Evolutionary conservation across 2,888 invertebrate genomes (phyloP).

Genomic region (Dendrolimus pini): DNA sequence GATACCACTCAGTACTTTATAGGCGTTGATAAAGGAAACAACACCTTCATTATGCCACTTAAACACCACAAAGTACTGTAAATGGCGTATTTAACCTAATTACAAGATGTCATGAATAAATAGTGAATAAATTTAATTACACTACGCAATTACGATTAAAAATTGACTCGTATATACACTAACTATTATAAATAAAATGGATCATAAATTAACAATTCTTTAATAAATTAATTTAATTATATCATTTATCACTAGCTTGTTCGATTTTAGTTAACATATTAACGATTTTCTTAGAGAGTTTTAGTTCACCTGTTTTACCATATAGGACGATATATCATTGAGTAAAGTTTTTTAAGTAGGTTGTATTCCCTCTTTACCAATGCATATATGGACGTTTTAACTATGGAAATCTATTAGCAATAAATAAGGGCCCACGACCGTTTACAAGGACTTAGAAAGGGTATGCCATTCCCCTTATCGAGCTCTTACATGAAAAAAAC

Average conservation of each 20-base stretch:
- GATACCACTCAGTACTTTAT: background rate
- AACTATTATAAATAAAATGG: too few relatives aligned
- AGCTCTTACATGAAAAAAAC: constrained; percentile 64
- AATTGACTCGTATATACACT: too few relatives aligned
- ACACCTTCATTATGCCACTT: background rate
- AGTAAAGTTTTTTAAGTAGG: constrained; percentile 4
- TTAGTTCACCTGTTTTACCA: too few relatives aligned
- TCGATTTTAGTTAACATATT: too few relatives aligned
- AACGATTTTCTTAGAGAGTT: too few relatives aligned
- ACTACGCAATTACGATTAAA: constrained; percentile 12
- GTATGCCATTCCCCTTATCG: constrained; percentile 71
- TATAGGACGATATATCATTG: too few relatives aligned
- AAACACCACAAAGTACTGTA: background rate
- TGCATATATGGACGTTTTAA: constrained; percentile 52
- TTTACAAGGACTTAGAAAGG: constrained; percentile 63
- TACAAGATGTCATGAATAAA: background rate
- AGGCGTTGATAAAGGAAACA: background rate
- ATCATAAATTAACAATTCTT: too few relatives aligned
- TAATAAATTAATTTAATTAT: too few relatives aligned
- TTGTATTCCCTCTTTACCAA: constrained; percentile 41
- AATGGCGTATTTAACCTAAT: background rate
- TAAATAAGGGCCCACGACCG: constrained; percentile 66
- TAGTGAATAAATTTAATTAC: constrained; percentile 4
- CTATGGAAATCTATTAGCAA: constrained; percentile 69
- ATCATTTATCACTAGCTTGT: too few relatives aligned